Evolutionary conservation across 1,140 invertebrate genomes (phyloP).

Genomic region (Parapsyche elsis): DNA sequence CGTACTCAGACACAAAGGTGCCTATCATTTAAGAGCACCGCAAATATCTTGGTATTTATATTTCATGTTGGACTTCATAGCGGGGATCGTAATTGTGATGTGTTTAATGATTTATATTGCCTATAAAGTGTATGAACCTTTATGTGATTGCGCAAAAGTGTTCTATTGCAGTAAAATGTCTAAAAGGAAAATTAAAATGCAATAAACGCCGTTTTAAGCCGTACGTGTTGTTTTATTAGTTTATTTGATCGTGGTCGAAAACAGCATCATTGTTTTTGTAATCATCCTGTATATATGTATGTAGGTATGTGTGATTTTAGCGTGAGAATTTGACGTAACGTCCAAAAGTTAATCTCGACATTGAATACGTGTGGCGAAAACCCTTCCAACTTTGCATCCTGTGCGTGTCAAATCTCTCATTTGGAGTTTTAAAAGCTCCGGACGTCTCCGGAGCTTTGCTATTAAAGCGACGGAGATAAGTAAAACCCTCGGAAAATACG

Average conservation of each 20-base stretch:
- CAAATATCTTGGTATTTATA: constrained; percentile 27
- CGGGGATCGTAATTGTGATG: not conserved
- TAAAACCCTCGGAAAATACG: not conserved
- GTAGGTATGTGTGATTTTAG: too few relatives aligned
- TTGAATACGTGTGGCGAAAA: not conserved
- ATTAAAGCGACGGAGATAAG: constrained; percentile 8
- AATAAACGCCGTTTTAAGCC: too few relatives aligned
- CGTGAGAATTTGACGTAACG: not conserved
- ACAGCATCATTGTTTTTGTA: too few relatives aligned
- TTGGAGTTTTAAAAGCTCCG: not conserved
- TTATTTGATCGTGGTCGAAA: too few relatives aligned
- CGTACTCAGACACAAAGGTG: constrained; percentile 60
- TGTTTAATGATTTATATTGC: not conserved
- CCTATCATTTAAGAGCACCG: constrained; percentile 57
- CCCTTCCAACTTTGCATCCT: not conserved
- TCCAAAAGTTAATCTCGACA: not conserved
- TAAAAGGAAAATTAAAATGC: too few relatives aligned
- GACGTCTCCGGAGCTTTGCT: not conserved
- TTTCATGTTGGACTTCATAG: constrained; percentile 22
- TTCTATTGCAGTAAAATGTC: not conserved
- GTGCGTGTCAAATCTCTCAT: constrained; percentile 23
- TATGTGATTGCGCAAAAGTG: not conserved
- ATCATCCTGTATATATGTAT: too few relatives aligned
- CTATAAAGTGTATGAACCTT: not conserved
- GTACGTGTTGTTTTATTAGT: too few relatives aligned